Base-by-base conservation (phyloP, 2,113 vertebrate species). In the Megaleporinus macrocephalus region DNA sequence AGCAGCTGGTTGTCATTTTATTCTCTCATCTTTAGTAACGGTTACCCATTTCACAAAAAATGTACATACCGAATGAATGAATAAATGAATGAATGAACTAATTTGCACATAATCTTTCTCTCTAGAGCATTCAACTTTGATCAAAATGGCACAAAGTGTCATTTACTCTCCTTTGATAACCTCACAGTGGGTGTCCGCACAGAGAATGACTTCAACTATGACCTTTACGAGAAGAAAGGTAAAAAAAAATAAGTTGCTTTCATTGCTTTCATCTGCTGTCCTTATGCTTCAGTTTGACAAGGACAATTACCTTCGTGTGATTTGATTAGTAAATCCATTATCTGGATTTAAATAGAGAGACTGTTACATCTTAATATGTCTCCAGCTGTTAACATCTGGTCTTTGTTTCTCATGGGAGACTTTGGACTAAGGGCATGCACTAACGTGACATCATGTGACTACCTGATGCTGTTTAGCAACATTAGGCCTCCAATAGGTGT, bases 181-280 rank as follows among this genome's bases (percentile, higher is more conserved):
- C 94, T 96, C 93, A 95, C 96, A 78, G 93, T 91, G 90, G 95
- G 95, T 91, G 92, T 93, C 87, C 95, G 92, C 87, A 95, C 89
- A 70, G 95, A 95, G 70, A 94, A 93, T 83, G 94, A 97, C 91
- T 93, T 94, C 86, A 93, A 95, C 81, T 96, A 95, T 87, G 95
- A 98, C 89, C 96, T 99, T 70, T 99, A 97, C 90, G 96, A 99
- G 92, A 99, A 97, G 89, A 99, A 98, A 98, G 98, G 98, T 98
- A 81, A 72, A 75, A 44, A n/a, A 61, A 55, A 70, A 12, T 2
- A 44, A 0, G 20, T 9, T 20, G 13, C 33, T 70, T n/a, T 72
- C 27, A 44, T 66, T 27, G 41, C 75, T 12, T 61, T 61, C 5
- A 71, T 49, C 20, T 68, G 6, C n/a, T 66, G 14, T 26, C 15